Evolutionary conservation across 2,797 vertebrate species (phyloP), one percentile per base, ranked within the genome.

Genomic region (Syngnathus rostellatus): DNA sequence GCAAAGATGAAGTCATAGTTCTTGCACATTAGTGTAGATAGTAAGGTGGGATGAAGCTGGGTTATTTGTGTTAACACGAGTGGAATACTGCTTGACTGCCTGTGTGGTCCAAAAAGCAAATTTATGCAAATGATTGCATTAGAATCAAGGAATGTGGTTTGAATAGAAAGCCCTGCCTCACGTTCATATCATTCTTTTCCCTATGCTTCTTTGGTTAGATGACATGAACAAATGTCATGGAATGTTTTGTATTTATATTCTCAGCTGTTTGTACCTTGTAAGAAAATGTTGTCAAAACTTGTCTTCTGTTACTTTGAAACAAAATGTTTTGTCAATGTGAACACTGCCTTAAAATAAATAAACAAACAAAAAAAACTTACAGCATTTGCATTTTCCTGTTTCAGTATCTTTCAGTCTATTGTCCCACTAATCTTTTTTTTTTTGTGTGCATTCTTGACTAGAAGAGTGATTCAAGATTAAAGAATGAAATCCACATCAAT

Each of bases 291-390:
- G 21, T 72, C 37, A 71, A 2, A 65, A 48, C 60, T 11, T 78
- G 72, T 71, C 63, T 58, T 38, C 25, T 6, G 73, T 78, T 67
- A 74, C 64, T 60, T 60, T 51, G 59, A 11, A 40, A 59, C 39
- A 64, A 67, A 66, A 59, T 65, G 70, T 79, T 85, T 83, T 77
- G 78, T 82, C 72, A 50, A 6, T 77, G 62, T 84, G 69, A 80
- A 82, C 68, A 82, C 83, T 87, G 88, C 88, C 86, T 89, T 88
- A 85, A 72, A 87, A 83, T 85, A 72, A 87, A 83, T 85, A 87
- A 85, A 86, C 66, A 73, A 12, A 46, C 4, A 74, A 12, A 75
- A 57, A 72, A 72, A 41, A 76, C 17, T 12, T n/a, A 14, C 0
- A 8, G 12, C 2, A 5, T 60, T 69, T 74, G 65, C 2, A 48